These are phyloP conservation scores for Stenoptilia bipunctidactyla DNA, from an alignment of 2,888 invertebrate genomes.

Conservation along the genomic window DNA sequence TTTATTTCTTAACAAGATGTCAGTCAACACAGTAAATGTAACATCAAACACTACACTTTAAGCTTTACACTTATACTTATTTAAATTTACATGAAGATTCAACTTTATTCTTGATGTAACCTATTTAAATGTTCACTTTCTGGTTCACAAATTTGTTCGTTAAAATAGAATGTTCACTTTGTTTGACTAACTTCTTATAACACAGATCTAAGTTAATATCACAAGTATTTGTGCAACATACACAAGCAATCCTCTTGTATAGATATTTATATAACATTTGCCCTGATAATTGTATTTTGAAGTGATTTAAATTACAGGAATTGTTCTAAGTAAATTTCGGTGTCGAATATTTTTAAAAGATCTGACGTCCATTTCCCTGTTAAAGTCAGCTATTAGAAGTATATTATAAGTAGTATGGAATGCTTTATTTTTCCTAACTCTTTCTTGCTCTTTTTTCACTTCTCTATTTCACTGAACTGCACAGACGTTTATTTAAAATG, in stretches of 20 bases:
- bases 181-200: too few species aligned
- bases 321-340: slow-evolving; percentile 31
- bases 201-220: slow-evolving; percentile 18
- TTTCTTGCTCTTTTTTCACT: slow-evolving; percentile 62
- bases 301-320: slow-evolving; percentile 35
- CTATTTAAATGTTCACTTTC: too few species aligned
- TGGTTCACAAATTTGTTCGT: too few species aligned
- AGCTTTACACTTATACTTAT: slow-evolving; percentile 36
- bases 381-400: slow-evolving; percentile 67
- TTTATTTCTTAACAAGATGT: slow-evolving; percentile 21
- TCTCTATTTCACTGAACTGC: slow-evolving; percentile 65
- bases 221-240: slow-evolving; percentile 30
- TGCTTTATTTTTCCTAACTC: slow-evolving; percentile 67
- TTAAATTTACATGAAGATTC: slow-evolving; percentile 22
- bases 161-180: too few species aligned
- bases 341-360: slow-evolving; percentile 30
- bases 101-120: background rate
- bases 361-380: slow-evolving; percentile 69
- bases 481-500: slow-evolving; percentile 68
- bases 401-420: slow-evolving; percentile 65
- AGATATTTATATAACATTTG: background rate
- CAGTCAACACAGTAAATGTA: slow-evolving; percentile 59
- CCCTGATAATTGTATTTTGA: slow-evolving; percentile 20
- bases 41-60: slow-evolving; percentile 46
- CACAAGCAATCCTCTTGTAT: slow-evolving; percentile 12